A percentile compares a stretch with the other conserved stretches of the same genome.
Evolutionary conservation across 2,888 invertebrate species (phyloP).

Genomic region (Apamea anceps): DNA sequence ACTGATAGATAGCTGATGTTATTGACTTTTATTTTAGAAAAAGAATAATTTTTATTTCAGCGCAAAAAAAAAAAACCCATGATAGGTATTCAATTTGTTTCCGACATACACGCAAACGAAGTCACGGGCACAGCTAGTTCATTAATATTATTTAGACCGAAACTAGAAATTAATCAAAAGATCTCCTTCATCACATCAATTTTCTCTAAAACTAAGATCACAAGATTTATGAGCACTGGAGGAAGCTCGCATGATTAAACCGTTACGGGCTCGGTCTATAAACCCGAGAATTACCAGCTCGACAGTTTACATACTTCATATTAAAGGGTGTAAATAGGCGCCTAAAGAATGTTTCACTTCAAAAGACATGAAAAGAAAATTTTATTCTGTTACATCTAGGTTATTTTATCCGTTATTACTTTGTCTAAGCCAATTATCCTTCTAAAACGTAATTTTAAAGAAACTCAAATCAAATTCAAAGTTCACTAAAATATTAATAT

Average conservation of each 20-base stretch:
- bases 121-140: background rate
- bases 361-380: background rate
- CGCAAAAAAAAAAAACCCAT: background rate
- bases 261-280: conserved; percentile 25
- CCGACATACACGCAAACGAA: background rate
- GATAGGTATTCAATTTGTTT: background rate
- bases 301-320: conserved; percentile 52
- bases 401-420: background rate
- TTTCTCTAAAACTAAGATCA: conserved; percentile 35
- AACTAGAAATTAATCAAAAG: conserved; percentile 40
- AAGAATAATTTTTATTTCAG: background rate
- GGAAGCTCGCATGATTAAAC: conserved; percentile 58
- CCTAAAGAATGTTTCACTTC: too few relatives aligned
- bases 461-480: background rate
- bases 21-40: background rate
- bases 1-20: background rate
- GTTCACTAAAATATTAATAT: background rate
- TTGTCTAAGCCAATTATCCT: background rate
- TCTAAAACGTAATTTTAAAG: background rate
- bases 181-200: conserved; percentile 27
- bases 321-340: conserved; percentile 9
- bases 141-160: background rate
- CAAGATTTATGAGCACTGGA: conserved; percentile 45
- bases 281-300: conserved; percentile 37
- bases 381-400: background rate